Conservation (phyloP, 1,140 invertebrate genomes). For the Bombus vancouverensis region DNA sequence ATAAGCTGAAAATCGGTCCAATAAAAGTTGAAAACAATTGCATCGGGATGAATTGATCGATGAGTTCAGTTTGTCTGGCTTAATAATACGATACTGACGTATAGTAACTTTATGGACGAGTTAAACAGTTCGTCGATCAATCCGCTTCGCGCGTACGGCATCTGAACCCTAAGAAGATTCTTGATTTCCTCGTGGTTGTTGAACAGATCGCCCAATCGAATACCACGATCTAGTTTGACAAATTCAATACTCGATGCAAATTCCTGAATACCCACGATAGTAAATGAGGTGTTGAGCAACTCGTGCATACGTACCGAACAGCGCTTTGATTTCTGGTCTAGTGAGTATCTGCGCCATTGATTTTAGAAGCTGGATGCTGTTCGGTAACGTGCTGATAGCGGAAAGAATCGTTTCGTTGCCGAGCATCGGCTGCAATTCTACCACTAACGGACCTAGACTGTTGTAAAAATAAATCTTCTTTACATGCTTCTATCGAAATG, state of each 20-base stretch:
- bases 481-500: not conserved
- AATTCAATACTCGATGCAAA: constrained; percentile 26
- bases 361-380: constrained; percentile 84
- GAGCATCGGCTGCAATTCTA: constrained; percentile 80
- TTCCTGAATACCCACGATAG: not conserved
- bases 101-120: constrained; percentile 82
- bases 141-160: constrained; percentile 76
- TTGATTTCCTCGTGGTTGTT: constrained; percentile 81
- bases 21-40: constrained; percentile 14
- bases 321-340: constrained; percentile 83
- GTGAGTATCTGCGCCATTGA: constrained; percentile 85
- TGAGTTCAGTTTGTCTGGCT: not conserved
- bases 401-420: constrained; percentile 80
- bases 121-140: constrained; percentile 80
- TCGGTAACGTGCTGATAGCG: constrained; percentile 83
- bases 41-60: not conserved
- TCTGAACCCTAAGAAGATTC: constrained; percentile 73
- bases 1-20: constrained; percentile 67
- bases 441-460: constrained; percentile 80
- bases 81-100: constrained; percentile 78
- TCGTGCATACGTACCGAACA: constrained; percentile 81
- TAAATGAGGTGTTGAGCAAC: not conserved
- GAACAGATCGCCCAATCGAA: constrained; percentile 83
- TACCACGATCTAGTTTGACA: constrained; percentile 80
- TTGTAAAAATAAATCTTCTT: not conserved